Evolutionary conservation across 1,140 invertebrate species (phyloP).

Genomic region (Drosophila virilis): DNA sequence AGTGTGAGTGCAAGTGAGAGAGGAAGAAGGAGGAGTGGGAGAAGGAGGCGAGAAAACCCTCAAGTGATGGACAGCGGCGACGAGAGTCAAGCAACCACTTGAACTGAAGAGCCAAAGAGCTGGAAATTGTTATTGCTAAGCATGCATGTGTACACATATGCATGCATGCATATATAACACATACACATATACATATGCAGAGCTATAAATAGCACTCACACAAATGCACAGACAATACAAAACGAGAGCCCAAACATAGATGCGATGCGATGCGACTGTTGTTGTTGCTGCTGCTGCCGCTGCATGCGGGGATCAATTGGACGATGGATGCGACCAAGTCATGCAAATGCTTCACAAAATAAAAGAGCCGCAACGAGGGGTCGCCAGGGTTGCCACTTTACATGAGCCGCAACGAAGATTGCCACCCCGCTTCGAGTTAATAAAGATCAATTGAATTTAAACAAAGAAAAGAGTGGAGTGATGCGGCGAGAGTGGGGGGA

Average conservation of each 20-base stretch:
- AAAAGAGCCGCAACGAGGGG: slow-evolving; percentile 51
- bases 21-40: neutral
- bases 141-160: neutral
- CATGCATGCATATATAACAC: slow-evolving; percentile 11
- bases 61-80: slow-evolving; percentile 63
- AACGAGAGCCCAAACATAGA: slow-evolving; percentile 31
- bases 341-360: slow-evolving; percentile 66
- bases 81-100: slow-evolving; percentile 74
- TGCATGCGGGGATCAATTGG: slow-evolving; percentile 63
- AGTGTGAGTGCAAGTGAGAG: neutral
- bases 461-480: slow-evolving; percentile 57
- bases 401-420: slow-evolving; percentile 60
- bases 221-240: slow-evolving; percentile 32
- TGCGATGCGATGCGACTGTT: neutral
- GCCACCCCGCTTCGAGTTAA: slow-evolving; percentile 56
- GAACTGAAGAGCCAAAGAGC: slow-evolving; percentile 52
- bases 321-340: slow-evolving; percentile 59
- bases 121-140: slow-evolving; percentile 20
- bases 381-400: slow-evolving; percentile 47
- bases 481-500: neutral
- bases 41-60: slow-evolving; percentile 56
- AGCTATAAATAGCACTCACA: slow-evolving; percentile 50
- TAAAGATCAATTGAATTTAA: slow-evolving; percentile 83
- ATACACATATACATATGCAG: neutral
- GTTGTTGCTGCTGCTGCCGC: neutral